Evolutionary conservation across 2,888 invertebrate species (phyloP), one percentile per base, ranked within the genome.

Genomic region (Ephialtes manifestator): DNA sequence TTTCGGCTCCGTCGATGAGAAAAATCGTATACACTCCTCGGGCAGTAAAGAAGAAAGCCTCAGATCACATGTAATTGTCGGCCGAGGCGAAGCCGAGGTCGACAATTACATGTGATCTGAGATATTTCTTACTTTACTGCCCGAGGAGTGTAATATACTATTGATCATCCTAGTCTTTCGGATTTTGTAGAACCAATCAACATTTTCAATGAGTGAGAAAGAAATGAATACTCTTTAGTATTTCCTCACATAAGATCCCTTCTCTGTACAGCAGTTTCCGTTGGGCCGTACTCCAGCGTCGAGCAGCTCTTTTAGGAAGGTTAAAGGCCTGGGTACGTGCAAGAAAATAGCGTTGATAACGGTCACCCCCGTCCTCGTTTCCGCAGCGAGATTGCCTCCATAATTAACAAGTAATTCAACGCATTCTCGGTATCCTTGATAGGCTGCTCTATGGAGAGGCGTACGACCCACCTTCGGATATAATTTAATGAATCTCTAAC

Each of bases 401-500:
- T 92, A 89, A 24, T 94, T 93, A 71, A 95, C 91, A 51, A 96
- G 91, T 58, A 94, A 89, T 86, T 94, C 92, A 51, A 95, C 92
- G 87, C 95, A 95, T 68, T 94, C 94, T 53, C 94, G 94, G 82
- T 95, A 94, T 35, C 95, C 95, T 81, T 94, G 94, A 82, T 93
- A 94, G 15, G 95, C 95, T 28, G 96, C 96, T 77, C 94, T 93
- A 88, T 95, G 95, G 11, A 96, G 93, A 15, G 96, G 94, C 18
- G 95, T 95, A 11, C 95, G 93, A 46, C 95, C 94, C 18, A 90
- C 89, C 87, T 84, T 63, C 46, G 0, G 89, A 20, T 20, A 53
- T n/a, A 10, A 65, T 53, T 24, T n/a, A 46, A 8, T 15, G n/a
- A 72, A 24, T 0, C 18, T 24, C 18, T 24, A 10, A 28, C n/a